Percentiles rank a stretch among this genome's conserved stretches.
These are phyloP conservation scores for Proisotoma minuta DNA, from an alignment of 2,888 invertebrate species.

Conservation along the genomic window DNA sequence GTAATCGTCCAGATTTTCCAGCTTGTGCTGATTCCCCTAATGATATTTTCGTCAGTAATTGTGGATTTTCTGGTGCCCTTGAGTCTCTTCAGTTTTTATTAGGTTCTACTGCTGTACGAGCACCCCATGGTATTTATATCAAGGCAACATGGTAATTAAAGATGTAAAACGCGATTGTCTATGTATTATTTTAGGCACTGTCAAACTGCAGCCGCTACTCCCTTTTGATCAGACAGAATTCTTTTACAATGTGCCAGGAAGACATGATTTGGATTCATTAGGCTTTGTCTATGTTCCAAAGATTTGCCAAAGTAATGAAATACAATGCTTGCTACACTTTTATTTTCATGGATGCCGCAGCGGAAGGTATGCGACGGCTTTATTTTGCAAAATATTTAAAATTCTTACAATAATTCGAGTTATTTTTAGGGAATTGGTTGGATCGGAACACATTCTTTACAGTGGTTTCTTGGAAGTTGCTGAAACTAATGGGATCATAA, in stretches of 20 bases:
- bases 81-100: conserved; percentile 22
- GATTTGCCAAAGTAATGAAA: conserved; percentile 16
- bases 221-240: conserved; percentile 40
- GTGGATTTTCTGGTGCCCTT: conserved; percentile 22
- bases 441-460: conserved; percentile 29
- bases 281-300: conserved; percentile 38
- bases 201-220: conserved; percentile 22
- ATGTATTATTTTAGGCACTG: too few relatives aligned
- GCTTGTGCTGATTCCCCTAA: conserved; percentile 17
- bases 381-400: neutral
- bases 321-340: conserved; percentile 37
- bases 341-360: conserved; percentile 42
- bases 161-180: too few relatives aligned
- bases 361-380: conserved; percentile 27
- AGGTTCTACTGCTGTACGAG: neutral
- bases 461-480: conserved; percentile 40
- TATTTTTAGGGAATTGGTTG: conserved; percentile 31
- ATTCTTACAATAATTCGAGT: neutral
- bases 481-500: conserved; percentile 37
- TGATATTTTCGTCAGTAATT: conserved; percentile 12
- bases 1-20: conserved; percentile 17
- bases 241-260: conserved; percentile 12
- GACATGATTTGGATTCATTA: conserved; percentile 31
- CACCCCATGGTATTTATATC: neutral
- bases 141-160: neutral